A percentile compares a stretch with the other conserved stretches of the same genome.
phyloP scores from a whole-genome alignment of 2,797 vertebrate species.

The Phataginus tricuspis region DNA sequence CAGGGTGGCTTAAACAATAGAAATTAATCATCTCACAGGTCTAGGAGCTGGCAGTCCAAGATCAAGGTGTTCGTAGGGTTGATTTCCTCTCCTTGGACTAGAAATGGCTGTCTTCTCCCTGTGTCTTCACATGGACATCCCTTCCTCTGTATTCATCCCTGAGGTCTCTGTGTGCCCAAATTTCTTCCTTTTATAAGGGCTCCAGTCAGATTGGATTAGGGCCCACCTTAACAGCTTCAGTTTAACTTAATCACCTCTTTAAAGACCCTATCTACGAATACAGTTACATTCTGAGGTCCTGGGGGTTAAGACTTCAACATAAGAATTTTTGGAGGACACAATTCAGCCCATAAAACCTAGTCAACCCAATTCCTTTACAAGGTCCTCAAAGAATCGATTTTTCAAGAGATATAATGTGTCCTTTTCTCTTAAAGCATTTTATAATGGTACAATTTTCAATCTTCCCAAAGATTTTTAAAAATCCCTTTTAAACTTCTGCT shows the following conservation, averaged over 20 bases:
- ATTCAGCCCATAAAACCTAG: not conserved
- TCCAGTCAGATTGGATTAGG: not conserved
- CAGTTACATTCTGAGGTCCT: not conserved
- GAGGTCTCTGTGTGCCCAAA: not conserved
- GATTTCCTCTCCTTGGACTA: not conserved
- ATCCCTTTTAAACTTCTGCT: not conserved
- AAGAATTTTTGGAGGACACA: not conserved
- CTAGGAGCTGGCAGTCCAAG: not conserved
- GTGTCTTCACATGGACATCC: not conserved
- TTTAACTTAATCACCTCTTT: not conserved
- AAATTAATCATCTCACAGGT: not conserved
- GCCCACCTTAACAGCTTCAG: not conserved
- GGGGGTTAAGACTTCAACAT: not conserved
- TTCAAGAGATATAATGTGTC: not conserved
- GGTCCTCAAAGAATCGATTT: slow-evolving; percentile 24
- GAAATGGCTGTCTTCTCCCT: not conserved
- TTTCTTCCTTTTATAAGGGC: not conserved
- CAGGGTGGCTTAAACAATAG: not conserved
- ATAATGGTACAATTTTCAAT: not conserved
- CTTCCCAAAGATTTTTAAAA: slow-evolving; percentile 1
- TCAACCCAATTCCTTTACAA: slow-evolving; percentile 17
- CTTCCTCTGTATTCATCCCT: not conserved
- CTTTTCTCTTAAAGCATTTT: slow-evolving; percentile 38
- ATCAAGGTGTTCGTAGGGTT: not conserved
- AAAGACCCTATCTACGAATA: not conserved